Base-by-base conservation (phyloP, 2,888 invertebrate genomes). In the Elgonia sp. region DNA sequence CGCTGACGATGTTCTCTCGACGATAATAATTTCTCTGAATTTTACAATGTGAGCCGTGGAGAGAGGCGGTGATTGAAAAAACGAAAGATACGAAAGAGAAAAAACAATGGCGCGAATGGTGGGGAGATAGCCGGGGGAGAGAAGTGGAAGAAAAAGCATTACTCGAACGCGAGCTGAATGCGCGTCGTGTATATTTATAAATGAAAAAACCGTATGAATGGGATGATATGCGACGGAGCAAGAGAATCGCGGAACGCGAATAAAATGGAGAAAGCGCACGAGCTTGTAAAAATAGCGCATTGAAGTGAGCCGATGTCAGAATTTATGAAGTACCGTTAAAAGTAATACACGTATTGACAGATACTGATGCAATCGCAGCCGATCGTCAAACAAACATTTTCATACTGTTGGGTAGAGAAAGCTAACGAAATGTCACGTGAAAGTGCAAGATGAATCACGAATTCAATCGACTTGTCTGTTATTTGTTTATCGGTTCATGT, bases 351-450 rank as follows among this genome's bases (percentile, higher is more conserved):
- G 70, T 77, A 86, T 86, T 70, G 77, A 82, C 70, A 72, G 82
- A 77, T 77, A 67, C 60, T 60, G 82, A 86, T 86, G 63, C 82
- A 77, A 86, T 82, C 75, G 75, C 55, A 60, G 50, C 5, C 73
- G 65, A 84, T 84, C 76, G 69, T 86, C 70, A 86, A 86, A 86
- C 76, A 86, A 81, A 81, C 70, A 76, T 86, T 86, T 86, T 86
- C 76, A 76, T 81, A 70, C 57, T 42, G 69, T 29, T 67, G 10
- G 70, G 18, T 72, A 81, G 70, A 65, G 86, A 81, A 86, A 81
- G 81, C 76, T 69, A 69, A 75, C 67, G 50, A 86, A 85, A 80
- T 80, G 75, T 80, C 75, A 85, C 42, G 79, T 75, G 69, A 80
- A 85, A 85, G 80, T 85, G 40, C 53, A 75, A 85, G 69, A 75